A percentile compares a stretch with the other conserved stretches of the same genome.
These are phyloP conservation scores for Grapholita molesta DNA, from an alignment of 1,140 invertebrate species.

Conservation along the genomic window DNA sequence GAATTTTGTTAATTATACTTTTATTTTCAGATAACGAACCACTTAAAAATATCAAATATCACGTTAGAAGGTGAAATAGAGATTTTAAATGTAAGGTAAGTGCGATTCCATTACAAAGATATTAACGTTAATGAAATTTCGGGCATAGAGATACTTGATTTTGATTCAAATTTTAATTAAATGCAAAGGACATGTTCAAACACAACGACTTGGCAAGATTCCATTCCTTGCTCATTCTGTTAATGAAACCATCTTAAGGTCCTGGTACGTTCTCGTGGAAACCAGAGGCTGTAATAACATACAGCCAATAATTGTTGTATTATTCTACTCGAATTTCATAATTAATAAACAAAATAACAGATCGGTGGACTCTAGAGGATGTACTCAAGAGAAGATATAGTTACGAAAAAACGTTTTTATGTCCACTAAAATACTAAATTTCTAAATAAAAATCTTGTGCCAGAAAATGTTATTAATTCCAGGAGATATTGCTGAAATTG, in stretches of 20 bases:
- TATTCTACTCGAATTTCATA: no score
- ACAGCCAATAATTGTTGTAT: no score
- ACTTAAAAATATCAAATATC: conserved; percentile 82
- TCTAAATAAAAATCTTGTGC: background rate
- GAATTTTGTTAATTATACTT: background rate
- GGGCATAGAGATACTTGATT: background rate
- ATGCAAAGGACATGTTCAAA: conserved; percentile 5
- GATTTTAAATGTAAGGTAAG: conserved; percentile 83
- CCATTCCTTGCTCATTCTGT: background rate
- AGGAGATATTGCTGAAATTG: no score
- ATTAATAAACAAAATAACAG: no score
- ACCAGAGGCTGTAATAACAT: no score
- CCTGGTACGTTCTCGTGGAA: background rate
- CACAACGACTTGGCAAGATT: background rate
- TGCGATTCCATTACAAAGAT: conserved; percentile 32
- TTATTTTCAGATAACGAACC: conserved; percentile 81
- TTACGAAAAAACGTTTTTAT: background rate
- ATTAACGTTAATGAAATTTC: background rate
- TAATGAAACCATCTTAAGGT: background rate
- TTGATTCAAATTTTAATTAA: background rate
- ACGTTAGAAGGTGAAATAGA: conserved; percentile 83
- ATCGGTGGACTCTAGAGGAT: no score
- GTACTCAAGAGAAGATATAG: no score
- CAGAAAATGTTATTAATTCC: background rate
- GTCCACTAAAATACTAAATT: background rate